Evolutionary conservation across 2,888 invertebrate genomes (phyloP).

Genomic region (Xestia xanthographa): DNA sequence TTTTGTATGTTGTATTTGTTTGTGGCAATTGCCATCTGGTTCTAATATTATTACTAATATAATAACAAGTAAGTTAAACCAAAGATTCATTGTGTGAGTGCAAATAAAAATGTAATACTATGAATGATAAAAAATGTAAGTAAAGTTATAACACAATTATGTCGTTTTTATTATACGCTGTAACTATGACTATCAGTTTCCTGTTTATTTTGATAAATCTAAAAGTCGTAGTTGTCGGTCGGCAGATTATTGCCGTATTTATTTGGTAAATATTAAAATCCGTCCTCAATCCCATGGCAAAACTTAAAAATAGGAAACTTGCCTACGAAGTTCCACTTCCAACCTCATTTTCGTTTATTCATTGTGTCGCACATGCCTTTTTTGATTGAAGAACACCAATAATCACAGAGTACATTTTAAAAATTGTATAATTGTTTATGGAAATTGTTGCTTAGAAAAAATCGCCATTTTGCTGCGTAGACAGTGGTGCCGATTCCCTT

Average conservation of each 20-base stretch:
- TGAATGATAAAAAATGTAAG: constrained; percentile 40
- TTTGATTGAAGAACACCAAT: not conserved
- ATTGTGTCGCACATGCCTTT: no score
- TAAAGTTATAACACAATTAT: constrained; percentile 43
- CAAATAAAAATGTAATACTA: constrained; percentile 48
- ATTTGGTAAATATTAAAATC: no score
- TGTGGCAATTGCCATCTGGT: constrained; percentile 18
- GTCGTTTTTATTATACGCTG: constrained; percentile 4
- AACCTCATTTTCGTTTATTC: not conserved
- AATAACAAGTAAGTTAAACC: constrained; percentile 50
- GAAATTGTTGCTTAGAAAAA: no score
- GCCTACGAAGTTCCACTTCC: not conserved
- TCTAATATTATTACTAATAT: constrained; percentile 14
- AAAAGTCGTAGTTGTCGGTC: no score
- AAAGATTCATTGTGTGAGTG: constrained; percentile 63
- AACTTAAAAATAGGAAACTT: not conserved
- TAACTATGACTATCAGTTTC: not conserved
- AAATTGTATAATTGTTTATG: no score
- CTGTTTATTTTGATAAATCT: not conserved
- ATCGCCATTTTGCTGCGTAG: no score
- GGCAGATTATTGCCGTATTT: not conserved
- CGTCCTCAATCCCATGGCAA: no score
- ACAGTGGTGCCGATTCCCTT: no score
- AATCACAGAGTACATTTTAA: no score
- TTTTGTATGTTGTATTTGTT: constrained; percentile 13